Percentiles rank a stretch among this genome's conserved stretches.
phyloP scores from a whole-genome alignment of 2,113 vertebrate genomes.

The Epinephelus moara region DNA sequence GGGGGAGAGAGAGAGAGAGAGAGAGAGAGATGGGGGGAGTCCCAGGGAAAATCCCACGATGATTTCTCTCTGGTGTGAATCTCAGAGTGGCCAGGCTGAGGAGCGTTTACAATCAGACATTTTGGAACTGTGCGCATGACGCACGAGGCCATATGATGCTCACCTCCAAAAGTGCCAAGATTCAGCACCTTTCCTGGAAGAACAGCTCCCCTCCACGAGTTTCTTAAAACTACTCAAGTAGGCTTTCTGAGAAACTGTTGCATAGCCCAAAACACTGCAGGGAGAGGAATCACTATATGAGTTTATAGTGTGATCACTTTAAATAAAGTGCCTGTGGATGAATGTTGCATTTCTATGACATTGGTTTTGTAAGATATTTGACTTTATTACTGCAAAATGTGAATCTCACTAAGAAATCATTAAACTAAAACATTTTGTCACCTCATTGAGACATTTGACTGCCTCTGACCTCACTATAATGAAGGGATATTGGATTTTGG shows the following conservation, averaged over 20 bases:
- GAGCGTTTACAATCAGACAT: not conserved
- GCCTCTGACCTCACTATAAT: too few species aligned
- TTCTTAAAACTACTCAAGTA: not conserved
- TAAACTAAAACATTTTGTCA: too few species aligned
- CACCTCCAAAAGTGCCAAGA: not conserved
- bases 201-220: conserved; percentile 67
- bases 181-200: conserved; percentile 73
- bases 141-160: not conserved
- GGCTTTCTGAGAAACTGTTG: not conserved
- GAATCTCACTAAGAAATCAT: too few species aligned
- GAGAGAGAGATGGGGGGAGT: conserved; percentile 40
- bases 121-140: not conserved
- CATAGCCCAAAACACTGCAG: not conserved
- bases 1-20: conserved; percentile 2
- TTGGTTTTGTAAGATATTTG: too few species aligned
- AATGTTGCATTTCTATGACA: too few species aligned
- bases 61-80: conserved; percentile 22
- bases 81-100: not conserved
- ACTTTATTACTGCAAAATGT: too few species aligned
- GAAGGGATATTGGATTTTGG: too few species aligned
- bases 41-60: conserved; percentile 57
- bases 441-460: too few species aligned
- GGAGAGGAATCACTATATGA: too few species aligned
- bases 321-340: too few species aligned
- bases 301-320: too few species aligned